Evolutionary conservation across 1,140 invertebrate genomes (phyloP).

Genomic region (Bombus pascuorum): DNA sequence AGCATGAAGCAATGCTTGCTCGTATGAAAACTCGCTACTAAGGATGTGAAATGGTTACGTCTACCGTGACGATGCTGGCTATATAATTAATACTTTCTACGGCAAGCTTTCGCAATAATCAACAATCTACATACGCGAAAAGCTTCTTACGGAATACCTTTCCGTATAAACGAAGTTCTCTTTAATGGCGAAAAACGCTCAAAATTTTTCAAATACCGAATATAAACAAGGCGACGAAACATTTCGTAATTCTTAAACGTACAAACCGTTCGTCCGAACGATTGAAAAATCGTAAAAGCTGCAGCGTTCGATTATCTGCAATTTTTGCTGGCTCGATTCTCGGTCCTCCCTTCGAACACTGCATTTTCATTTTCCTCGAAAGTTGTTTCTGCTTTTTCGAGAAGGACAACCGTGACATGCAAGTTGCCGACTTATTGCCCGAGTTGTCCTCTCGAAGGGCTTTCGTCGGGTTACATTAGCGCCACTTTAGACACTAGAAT

Average conservation of each 20-base stretch:
- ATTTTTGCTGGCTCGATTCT: neutral
- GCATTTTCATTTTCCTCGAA: neutral
- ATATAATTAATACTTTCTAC: slow-evolving; percentile 22
- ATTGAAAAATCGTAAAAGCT: too few relatives aligned
- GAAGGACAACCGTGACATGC: slow-evolving; percentile 38
- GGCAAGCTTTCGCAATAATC: neutral
- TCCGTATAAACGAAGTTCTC: neutral
- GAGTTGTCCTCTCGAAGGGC: slow-evolving; percentile 57
- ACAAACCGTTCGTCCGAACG: neutral
- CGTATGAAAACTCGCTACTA: slow-evolving; percentile 51
- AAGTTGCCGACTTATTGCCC: slow-evolving; percentile 62
- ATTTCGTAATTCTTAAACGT: neutral
- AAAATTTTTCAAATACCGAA: neutral
- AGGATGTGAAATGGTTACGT: slow-evolving; percentile 42
- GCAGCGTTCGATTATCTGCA: neutral
- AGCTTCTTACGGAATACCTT: neutral
- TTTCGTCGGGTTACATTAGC: slow-evolving; percentile 62
- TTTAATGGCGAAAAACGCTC: neutral
- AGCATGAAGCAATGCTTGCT: slow-evolving; percentile 61
- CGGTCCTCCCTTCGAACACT: neutral
- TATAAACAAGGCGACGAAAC: neutral
- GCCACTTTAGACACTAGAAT: slow-evolving; percentile 58
- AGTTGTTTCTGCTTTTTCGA: neutral
- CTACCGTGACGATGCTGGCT: neutral
- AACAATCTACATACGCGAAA: neutral